Evolutionary conservation across 2,113 vertebrate species (phyloP), one percentile per base, ranked within the genome.

Genomic region (Chaetodon auriga): DNA sequence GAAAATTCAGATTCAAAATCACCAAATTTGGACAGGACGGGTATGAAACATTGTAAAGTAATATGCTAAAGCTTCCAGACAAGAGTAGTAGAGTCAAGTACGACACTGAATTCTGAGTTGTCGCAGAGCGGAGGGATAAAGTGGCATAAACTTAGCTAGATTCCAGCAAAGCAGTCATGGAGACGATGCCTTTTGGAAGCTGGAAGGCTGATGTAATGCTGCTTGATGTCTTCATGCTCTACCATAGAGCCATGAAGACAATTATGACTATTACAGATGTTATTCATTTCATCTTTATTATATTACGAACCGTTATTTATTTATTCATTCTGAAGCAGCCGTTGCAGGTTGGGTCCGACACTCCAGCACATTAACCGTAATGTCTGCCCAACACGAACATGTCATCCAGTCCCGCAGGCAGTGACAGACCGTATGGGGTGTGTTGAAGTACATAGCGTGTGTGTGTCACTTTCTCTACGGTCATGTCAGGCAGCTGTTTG

Each of bases 401-500:
- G 23, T 35, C 21, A 41, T 7, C 21, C 51, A 30, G 60, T 65
- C 54, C 36, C 2, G 16, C 43, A 51, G 18, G 7, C 43, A 61
- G 58, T 82, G 41, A 23, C 63, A 53, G 81, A 49, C 18, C 30
- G 16, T 70, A 3, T 5, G 45, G 55, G 35, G 2, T 66, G 49
- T 82, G 76, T 23, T 75, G 65, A 10, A 49, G 55, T 25, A 4
- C 73, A 61, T 51, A 8, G 54, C 36, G 14, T 66, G 76, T 65
- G 30, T 30, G 70, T 80, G 79, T 74, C 78, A 89, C 85, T 85
- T 87, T 87, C 84, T 83, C 80, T 43, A 60, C 60, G 53, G 71
- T 83, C 63, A 83, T 60, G 23, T 76, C 84, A 90, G 68, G 64
- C 84, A 81, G 78, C 72, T 87, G 87, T 93, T 91, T 80, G 88